Conservation (phyloP, 2,888 invertebrate species). For the Sialis lutaria region DNA sequence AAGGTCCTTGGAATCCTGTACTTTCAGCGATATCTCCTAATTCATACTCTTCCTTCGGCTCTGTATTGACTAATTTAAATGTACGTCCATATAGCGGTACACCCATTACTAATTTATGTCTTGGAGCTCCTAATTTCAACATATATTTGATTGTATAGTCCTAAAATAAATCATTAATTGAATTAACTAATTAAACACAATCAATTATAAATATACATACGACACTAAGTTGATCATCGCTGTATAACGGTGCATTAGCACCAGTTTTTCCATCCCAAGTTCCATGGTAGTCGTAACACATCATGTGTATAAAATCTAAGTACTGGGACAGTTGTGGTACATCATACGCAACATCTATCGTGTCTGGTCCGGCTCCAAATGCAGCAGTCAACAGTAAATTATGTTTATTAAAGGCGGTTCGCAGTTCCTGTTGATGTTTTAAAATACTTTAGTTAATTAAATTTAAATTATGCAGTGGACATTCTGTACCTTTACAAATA, state of each 20-base stretch:
- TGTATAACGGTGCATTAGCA: constrained; percentile 58
- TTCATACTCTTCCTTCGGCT: constrained; percentile 22
- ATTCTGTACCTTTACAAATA: constrained; percentile 46
- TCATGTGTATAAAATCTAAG: constrained; percentile 59
- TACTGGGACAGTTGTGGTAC: constrained; percentile 48
- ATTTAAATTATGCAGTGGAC: not conserved
- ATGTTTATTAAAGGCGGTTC: constrained; percentile 46
- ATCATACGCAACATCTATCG: constrained; percentile 63
- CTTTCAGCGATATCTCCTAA: constrained; percentile 36
- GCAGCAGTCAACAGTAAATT: constrained; percentile 64
- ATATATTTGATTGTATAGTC: constrained; percentile 61
- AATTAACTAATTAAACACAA: not conserved
- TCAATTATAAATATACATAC: constrained; percentile 29
- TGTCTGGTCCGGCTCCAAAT: constrained; percentile 57
- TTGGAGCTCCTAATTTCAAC: constrained; percentile 51
- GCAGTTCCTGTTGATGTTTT: constrained; percentile 40
- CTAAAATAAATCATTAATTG: constrained; percentile 24
- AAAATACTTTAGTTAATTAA: not conserved
- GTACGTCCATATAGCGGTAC: constrained; percentile 72
- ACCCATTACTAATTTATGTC: constrained; percentile 64
- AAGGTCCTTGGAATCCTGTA: constrained; percentile 59
- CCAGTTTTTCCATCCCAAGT: constrained; percentile 61
- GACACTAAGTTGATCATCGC: constrained; percentile 44
- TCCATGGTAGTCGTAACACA: constrained; percentile 84
- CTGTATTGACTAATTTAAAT: constrained; percentile 37